Evolutionary conservation across 2,797 vertebrate genomes (phyloP), one percentile per base, ranked within the genome.

Genomic region (Spinus olivaceus): DNA sequence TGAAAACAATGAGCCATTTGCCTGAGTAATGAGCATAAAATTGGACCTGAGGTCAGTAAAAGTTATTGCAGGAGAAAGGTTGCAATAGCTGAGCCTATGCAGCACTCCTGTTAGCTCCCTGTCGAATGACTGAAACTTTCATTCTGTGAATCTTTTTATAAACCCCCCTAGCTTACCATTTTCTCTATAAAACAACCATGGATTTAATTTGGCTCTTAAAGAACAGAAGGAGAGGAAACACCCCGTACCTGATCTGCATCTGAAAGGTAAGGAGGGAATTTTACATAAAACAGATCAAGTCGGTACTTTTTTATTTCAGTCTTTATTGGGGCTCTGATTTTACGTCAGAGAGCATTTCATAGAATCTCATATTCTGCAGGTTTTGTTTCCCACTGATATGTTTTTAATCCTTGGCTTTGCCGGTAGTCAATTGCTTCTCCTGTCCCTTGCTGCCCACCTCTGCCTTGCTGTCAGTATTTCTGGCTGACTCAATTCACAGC

Each of bases 381-480:
- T 3, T 6, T 66, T 70, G 51, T 86, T 86, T 90, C 67, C 82
- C 51, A 57, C 6, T 49, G 51, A 85, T 85, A 81, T 46, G 33
- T 57, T 93, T 87, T 92, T 82, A 93, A 95, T 91, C 78, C 88
- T 86, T 1, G 0, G 35, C 86, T 89, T 87, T 0, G 2, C 72
- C 6, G 0, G 90, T 71, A 94, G 72, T 84, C 93, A 90, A 12
- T 89, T 81, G 42, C 61, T 88, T 79, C 82, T 66, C 79, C 70
- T 76, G 59, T 80, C 82, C 89, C 92, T 63, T 57, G 76, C 81
- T 92, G 79, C 82, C 86, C 82, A 91, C 90, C 90, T 89, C 81
- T 92, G 81, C 92, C 84, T 94, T 90, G 24, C 60, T 94, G 94
- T 95, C 95, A 92, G 95, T 90, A 30, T 79, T 96, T 94, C 92